Conservation (phyloP, 2,888 invertebrate species). For the Cremastinae sp. region DNA sequence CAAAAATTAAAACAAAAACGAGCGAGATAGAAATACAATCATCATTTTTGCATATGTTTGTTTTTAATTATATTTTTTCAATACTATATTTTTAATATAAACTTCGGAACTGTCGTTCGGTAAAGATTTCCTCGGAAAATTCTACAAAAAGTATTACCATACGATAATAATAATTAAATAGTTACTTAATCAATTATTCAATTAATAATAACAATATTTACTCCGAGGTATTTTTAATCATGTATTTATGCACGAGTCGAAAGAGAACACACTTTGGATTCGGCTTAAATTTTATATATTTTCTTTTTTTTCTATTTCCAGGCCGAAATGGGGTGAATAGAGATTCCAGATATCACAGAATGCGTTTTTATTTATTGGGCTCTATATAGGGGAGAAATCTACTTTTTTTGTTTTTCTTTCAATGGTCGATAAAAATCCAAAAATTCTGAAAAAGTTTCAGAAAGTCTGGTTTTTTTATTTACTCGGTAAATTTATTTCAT, state of each 20-base stretch:
- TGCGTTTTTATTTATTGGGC: slow-evolving; percentile 58
- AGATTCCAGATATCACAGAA: slow-evolving; percentile 74
- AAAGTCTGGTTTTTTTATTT: slow-evolving; percentile 15
- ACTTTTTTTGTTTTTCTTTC: background rate
- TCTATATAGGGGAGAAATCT: slow-evolving; percentile 11
- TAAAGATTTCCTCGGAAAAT: slow-evolving; percentile 36
- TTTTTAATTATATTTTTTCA: slow-evolving; percentile 1
- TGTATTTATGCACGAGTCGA: slow-evolving; percentile 32
- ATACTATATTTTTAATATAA: slow-evolving; percentile 14
- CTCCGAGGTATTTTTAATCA: slow-evolving; percentile 34
- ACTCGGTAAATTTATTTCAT: slow-evolving; percentile 11
- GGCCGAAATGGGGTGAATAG: slow-evolving; percentile 57
- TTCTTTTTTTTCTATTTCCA: slow-evolving; percentile 40
- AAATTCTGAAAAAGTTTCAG: too few relatives aligned
- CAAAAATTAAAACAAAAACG: slow-evolving; percentile 35
- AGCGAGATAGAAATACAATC: slow-evolving; percentile 30
- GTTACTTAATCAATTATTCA: too few relatives aligned
- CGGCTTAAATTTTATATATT: slow-evolving; percentile 19
- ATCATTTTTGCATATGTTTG: slow-evolving; percentile 4
- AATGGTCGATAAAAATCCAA: too few relatives aligned
- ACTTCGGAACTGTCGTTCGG: slow-evolving; percentile 32
- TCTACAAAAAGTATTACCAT: slow-evolving; percentile 32
- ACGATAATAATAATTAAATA: slow-evolving; percentile 21
- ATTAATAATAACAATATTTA: slow-evolving; percentile 17
- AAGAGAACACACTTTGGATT: slow-evolving; percentile 54